These are phyloP conservation scores for Rhinichthys osculus DNA, from an alignment of 2,797 vertebrate species.

Conservation along the genomic window DNA sequence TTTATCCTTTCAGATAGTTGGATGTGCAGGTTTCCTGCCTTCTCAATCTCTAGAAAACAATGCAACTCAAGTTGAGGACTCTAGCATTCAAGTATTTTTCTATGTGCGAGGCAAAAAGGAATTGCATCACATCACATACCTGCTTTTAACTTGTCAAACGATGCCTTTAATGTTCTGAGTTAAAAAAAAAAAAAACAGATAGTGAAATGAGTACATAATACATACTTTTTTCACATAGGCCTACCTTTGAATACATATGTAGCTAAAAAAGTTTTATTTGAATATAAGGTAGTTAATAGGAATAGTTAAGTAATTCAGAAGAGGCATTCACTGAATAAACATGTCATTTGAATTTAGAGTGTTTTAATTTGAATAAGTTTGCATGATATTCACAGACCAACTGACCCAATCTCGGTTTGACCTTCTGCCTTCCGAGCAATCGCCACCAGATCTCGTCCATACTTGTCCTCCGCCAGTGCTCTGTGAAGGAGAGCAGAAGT, in stretches of 20 bases:
- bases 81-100: neutral
- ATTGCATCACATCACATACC: constrained; percentile 78
- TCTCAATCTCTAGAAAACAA: constrained; percentile 87
- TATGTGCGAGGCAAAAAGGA: neutral
- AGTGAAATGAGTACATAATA: neutral
- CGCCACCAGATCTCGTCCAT: constrained; percentile 90
- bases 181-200: constrained; percentile 30
- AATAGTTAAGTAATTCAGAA: neutral
- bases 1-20: constrained; percentile 85
- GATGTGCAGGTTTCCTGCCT: constrained; percentile 88
- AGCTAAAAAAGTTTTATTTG: neutral
- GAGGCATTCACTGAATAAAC: neutral
- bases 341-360: neutral
- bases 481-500: constrained; percentile 69
- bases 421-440: constrained; percentile 91
- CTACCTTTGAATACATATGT: neutral
- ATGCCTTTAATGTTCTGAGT: constrained; percentile 86
- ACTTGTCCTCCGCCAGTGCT: constrained; percentile 92
- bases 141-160: constrained; percentile 89
- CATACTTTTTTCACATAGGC: neutral
- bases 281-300: neutral
- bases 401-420: constrained; percentile 89
- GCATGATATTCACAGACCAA: neutral
- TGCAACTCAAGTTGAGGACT: neutral
- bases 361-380: neutral